These are phyloP conservation scores for Micrastur ruficollis DNA, from an alignment of 2,797 vertebrate genomes.

Conservation along the genomic window DNA sequence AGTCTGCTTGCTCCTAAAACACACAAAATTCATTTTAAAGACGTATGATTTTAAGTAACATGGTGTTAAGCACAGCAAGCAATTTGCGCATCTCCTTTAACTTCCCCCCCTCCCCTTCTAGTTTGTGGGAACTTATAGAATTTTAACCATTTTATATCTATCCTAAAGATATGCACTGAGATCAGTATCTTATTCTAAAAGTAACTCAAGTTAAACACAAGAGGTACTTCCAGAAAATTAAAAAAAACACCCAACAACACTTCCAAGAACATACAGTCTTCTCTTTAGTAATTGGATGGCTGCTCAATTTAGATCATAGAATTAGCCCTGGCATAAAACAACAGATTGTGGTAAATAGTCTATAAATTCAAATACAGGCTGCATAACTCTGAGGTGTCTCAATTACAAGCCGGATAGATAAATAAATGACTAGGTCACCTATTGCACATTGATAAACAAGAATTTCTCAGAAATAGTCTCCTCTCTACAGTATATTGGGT, in stretches of 20 bases:
- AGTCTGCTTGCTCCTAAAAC: background rate
- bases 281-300: slow-evolving; percentile 26
- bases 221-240: slow-evolving; percentile 19
- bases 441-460: slow-evolving; percentile 12
- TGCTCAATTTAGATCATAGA: slow-evolving; percentile 55
- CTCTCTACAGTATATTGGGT: background rate
- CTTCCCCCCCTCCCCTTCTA: background rate
- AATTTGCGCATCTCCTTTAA: background rate
- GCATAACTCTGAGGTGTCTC: background rate
- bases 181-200: slow-evolving; percentile 35
- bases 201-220: background rate
- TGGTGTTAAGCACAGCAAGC: background rate
- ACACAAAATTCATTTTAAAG: background rate
- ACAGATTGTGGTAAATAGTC: slow-evolving; percentile 12
- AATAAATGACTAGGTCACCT: slow-evolving; percentile 26
- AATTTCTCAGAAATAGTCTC: background rate
- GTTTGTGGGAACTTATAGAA: background rate
- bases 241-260: background rate
- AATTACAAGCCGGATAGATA: slow-evolving; percentile 43
- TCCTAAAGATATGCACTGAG: background rate
- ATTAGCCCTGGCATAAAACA: slow-evolving; percentile 41
- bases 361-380: slow-evolving; percentile 49
- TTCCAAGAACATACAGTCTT: slow-evolving; percentile 43
- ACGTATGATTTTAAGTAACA: background rate
- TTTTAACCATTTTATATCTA: background rate